phyloP scores from a whole-genome alignment of 2,797 vertebrate species.

The Enteromius viviparus region DNA sequence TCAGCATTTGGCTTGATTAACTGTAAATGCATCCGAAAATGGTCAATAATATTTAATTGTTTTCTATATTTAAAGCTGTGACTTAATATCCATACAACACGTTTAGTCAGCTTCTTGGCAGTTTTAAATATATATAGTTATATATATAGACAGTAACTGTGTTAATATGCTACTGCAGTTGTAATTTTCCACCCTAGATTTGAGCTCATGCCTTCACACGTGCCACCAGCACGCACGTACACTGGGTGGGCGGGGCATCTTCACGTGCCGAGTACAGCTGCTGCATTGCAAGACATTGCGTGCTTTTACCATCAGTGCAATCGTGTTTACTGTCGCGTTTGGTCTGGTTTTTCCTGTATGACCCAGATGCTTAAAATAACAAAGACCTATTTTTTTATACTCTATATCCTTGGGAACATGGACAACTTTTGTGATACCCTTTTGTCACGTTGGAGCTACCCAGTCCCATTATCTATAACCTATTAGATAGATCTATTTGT shows the following conservation, averaged over 20 bases:
- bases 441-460: not conserved
- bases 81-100: not conserved
- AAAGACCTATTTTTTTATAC: not conserved
- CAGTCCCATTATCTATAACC: not conserved
- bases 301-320: not conserved
- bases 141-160: not conserved
- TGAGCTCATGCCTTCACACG: slow-evolving; percentile 18
- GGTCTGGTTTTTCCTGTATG: not conserved
- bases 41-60: not conserved
- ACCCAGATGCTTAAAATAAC: not conserved
- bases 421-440: not conserved
- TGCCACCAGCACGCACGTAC: not conserved
- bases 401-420: not conserved
- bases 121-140: no score
- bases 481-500: no score
- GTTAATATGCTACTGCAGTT: not conserved
- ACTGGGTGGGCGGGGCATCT: not conserved
- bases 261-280: slow-evolving; percentile 32
- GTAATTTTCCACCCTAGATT: not conserved
- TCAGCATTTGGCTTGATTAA: not conserved
- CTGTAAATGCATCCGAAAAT: not conserved
- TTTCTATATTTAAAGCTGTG: no score
- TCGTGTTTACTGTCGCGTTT: not conserved
- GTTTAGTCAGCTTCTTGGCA: not conserved
- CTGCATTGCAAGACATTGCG: not conserved